These are phyloP conservation scores for Sigmodon hispidus DNA, from an alignment of 2,113 vertebrate species.

Conservation along the genomic window DNA sequence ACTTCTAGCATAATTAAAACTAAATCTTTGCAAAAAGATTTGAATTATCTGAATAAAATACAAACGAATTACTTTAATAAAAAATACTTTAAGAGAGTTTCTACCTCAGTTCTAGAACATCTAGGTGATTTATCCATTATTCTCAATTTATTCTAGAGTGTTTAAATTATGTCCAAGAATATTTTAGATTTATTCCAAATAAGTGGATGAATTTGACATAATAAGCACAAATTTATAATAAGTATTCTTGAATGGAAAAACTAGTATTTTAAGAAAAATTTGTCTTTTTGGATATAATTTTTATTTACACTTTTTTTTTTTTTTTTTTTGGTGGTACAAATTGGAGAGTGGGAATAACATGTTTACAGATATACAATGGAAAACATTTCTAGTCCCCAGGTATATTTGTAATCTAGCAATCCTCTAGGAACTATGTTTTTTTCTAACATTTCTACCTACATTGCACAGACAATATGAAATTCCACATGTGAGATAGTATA, in stretches of 20 bases:
- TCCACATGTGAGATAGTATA: background rate
- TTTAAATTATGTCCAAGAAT: slow-evolving; percentile 55
- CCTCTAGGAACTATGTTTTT: background rate
- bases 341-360: background rate
- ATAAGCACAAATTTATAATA: background rate
- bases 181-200: slow-evolving; percentile 7
- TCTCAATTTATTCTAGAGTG: slow-evolving; percentile 45
- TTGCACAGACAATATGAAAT: slow-evolving; percentile 29
- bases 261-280: slow-evolving; percentile 27
- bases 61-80: slow-evolving; percentile 42
- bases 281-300: slow-evolving; percentile 23
- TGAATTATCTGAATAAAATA: slow-evolving; percentile 45
- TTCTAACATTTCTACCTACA: slow-evolving; percentile 11
- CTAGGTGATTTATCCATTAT: slow-evolving; percentile 48
- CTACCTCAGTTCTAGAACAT: background rate
- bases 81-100: background rate
- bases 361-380: background rate
- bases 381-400: background rate
- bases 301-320: slow-evolving; percentile 52
- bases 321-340: slow-evolving; percentile 26
- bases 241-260: background rate
- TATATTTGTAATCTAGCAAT: background rate
- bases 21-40: background rate
- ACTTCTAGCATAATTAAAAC: background rate
- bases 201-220: slow-evolving; percentile 47